Conservation (phyloP, 2,113 vertebrate genomes). For the Cynocephalus volans region DNA sequence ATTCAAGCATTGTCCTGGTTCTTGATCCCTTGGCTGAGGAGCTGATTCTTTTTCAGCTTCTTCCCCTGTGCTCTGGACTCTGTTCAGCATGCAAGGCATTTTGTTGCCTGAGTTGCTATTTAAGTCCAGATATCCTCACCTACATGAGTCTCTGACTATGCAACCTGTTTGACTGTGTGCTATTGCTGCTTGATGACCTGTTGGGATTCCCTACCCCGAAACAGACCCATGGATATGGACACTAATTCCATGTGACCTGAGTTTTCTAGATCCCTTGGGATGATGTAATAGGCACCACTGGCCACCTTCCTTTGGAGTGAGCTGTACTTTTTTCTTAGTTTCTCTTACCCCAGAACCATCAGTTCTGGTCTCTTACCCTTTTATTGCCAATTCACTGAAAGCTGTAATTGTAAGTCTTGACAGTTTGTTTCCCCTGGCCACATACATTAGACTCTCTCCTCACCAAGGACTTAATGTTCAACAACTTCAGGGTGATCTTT, state of each 20-base stretch:
- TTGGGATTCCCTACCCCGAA: background rate
- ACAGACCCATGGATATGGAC: background rate
- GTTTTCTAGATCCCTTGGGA: background rate
- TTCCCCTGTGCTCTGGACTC: background rate
- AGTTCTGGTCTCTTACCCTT: background rate
- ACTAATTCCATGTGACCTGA: background rate
- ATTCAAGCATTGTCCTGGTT: background rate
- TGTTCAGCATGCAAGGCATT: background rate
- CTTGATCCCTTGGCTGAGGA: background rate
- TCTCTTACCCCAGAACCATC: background rate
- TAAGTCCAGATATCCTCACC: background rate
- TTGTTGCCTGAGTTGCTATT: background rate
- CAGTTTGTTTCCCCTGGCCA: background rate
- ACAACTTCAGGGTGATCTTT: constrained; percentile 37
- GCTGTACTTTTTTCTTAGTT: background rate
- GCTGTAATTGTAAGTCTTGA: background rate
- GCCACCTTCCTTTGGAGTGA: constrained; percentile 12
- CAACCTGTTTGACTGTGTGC: background rate
- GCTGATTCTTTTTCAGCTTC: background rate
- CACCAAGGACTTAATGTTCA: background rate
- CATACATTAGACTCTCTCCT: background rate
- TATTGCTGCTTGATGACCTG: background rate
- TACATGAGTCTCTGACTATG: background rate
- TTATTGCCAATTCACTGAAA: background rate
- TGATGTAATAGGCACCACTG: background rate